Percentiles rank a stretch among this genome's conserved stretches.
phyloP scores from a whole-genome alignment of 2,113 vertebrate genomes.

The Eonycteris spelaea region DNA sequence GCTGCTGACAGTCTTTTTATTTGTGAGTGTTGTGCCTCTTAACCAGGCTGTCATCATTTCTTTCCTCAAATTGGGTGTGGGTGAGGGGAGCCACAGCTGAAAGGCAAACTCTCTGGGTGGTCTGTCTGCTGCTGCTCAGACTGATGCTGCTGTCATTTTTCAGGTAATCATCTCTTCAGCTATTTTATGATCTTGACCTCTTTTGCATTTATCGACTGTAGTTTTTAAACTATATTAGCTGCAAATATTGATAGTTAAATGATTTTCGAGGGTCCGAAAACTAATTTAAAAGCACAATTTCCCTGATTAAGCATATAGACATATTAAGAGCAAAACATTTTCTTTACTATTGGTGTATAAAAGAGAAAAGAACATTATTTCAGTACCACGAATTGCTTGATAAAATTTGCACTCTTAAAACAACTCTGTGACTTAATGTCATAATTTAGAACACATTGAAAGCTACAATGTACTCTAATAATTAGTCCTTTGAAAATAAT shows the following conservation, averaged over 20 bases:
- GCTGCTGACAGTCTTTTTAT: constrained; percentile 7
- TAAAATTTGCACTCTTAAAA: not conserved
- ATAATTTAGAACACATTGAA: not conserved
- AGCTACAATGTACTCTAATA: not conserved
- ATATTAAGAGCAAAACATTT: not conserved
- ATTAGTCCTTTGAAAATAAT: not conserved
- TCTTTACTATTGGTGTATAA: not conserved
- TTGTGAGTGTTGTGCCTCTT: not conserved
- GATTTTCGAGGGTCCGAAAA: not conserved
- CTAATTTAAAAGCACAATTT: not conserved
- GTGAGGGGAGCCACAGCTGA: not conserved
- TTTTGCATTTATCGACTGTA: not conserved
- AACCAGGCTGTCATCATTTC: not conserved
- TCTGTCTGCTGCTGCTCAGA: not conserved
- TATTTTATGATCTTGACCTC: not conserved
- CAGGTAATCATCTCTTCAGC: not conserved
- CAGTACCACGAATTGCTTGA: not conserved
- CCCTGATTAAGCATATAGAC: not conserved
- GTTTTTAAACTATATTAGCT: not conserved
- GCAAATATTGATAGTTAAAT: not conserved
- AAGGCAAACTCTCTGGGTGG: not conserved
- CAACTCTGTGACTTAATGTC: not conserved
- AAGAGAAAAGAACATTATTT: not conserved
- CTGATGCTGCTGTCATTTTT: not conserved
- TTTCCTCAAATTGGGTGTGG: not conserved